Conservation (phyloP, 2,888 invertebrate species). For the Trilocha varians region DNA sequence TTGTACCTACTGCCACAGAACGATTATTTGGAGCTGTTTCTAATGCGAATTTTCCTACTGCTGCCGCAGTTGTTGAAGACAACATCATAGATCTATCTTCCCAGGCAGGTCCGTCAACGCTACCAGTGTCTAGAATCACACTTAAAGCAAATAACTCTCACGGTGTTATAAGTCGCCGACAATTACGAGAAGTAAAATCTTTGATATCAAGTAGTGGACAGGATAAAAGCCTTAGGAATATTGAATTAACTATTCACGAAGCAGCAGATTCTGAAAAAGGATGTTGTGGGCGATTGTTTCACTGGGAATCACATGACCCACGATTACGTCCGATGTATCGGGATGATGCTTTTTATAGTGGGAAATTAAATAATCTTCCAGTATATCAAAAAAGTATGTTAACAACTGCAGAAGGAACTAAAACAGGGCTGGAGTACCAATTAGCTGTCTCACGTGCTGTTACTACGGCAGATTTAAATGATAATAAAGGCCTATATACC, state of each 20-base stretch:
- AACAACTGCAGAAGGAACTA: conserved; percentile 27
- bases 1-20: conserved; percentile 28
- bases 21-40: conserved; percentile 30
- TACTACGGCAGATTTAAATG: conserved; percentile 45
- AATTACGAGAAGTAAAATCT: conserved; percentile 50
- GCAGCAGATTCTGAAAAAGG: conserved; percentile 21
- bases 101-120: conserved; percentile 41
- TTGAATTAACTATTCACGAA: conserved; percentile 27
- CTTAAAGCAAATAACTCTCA: conserved; percentile 39
- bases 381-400: conserved; percentile 52
- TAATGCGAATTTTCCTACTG: conserved; percentile 51
- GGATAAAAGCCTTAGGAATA: conserved; percentile 25
- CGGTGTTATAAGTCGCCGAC: conserved; percentile 40
- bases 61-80: conserved; percentile 45
- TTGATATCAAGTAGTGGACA: conserved; percentile 38
- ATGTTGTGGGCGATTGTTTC: conserved; percentile 40
- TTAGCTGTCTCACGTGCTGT: conserved; percentile 58
- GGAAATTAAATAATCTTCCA: conserved; percentile 44
- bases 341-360: conserved; percentile 59
- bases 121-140: conserved; percentile 36
- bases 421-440: conserved; percentile 60
- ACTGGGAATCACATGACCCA: conserved; percentile 49
- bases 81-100: conserved; percentile 12
- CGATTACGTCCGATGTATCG: conserved; percentile 58
- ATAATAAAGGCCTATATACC: conserved; percentile 49